Evolutionary conservation across 2,888 invertebrate genomes (phyloP), one percentile per base, ranked within the genome.

Genomic region (Athrips mouffetella): DNA sequence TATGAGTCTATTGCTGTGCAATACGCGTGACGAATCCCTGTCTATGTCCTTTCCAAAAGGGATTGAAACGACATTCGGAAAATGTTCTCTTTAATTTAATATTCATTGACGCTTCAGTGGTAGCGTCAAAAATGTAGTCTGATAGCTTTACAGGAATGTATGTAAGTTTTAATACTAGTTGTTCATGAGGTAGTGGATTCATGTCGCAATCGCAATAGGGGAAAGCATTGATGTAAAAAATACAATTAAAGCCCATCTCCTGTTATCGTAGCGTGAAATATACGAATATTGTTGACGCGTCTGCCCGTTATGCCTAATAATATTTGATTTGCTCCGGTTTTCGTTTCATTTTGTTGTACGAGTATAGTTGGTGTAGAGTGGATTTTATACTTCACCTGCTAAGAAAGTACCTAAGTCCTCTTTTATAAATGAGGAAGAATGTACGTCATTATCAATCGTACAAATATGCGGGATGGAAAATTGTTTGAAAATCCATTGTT

Each of bases 171-270:
- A n/a, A n/a, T n/a, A n/a, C n/a, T n/a, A n/a, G n/a, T n/a, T n/a
- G n/a, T n/a, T n/a, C n/a, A n/a, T n/a, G n/a, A n/a, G n/a, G n/a
- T n/a, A n/a, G n/a, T n/a, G n/a, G n/a, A n/a, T n/a, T n/a, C 2
- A 18, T 35, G 16, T 21, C n/a, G 21, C 21, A 37, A 5, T 37
- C 11, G 21, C 35, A n/a, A 21, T 37, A 21, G 21, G 37, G 37
- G 37, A 37, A 10, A n/a, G 64, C 74, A 70, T 73, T 76, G 70
- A 76, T 62, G 78, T 76, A 80, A 81, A 83, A 83, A 84, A 84
- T 76, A 59, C 67, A 74, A 80, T 82, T 82, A 80, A 69, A 33
- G 62, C 67, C 65, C 66, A 71, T 73, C 67, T 62, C 59, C 51
- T 65, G 55, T 70, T 67, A 76, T 68, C 75, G 73, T 70, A 73